Percentiles rank a stretch among this genome's conserved stretches.
These are phyloP conservation scores for Formicarius rufipectus DNA, from an alignment of 2,113 vertebrate species.

Conservation along the genomic window DNA sequence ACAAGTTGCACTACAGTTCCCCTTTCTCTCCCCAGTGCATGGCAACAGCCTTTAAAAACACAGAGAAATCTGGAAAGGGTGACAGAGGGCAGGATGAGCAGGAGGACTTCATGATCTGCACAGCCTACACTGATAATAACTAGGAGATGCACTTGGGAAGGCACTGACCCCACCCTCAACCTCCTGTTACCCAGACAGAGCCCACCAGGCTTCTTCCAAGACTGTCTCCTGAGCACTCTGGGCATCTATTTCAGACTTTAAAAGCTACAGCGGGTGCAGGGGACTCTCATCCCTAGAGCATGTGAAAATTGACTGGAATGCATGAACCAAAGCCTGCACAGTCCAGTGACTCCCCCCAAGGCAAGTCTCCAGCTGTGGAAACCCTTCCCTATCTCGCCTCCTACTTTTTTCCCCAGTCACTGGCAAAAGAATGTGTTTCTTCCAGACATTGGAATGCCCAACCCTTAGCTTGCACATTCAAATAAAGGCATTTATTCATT, in stretches of 20 bases:
- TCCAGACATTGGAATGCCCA: constrained; percentile 55
- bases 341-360: neutral
- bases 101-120: neutral
- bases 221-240: constrained; percentile 1
- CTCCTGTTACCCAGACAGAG: constrained; percentile 22
- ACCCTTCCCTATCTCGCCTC: neutral
- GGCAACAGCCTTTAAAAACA: neutral
- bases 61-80: neutral
- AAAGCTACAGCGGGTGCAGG: neutral
- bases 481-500: constrained; percentile 50
- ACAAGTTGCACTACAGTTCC: neutral
- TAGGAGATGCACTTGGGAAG: neutral
- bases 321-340: constrained; percentile 30
- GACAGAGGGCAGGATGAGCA: neutral
- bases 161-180: neutral
- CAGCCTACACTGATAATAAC: neutral
- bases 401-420: neutral
- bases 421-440: constrained; percentile 38
- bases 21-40: neutral
- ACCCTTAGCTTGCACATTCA: constrained; percentile 57
- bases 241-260: constrained; percentile 45
- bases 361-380: constrained; percentile 40
- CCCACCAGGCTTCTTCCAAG: neutral
- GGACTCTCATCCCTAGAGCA: constrained; percentile 54
- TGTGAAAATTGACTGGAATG: constrained; percentile 71